Percentiles rank a stretch among this genome's conserved stretches.
These are phyloP conservation scores for Mesochorus sp. DNA, from an alignment of 2,888 invertebrate species.

Conservation along the genomic window DNA sequence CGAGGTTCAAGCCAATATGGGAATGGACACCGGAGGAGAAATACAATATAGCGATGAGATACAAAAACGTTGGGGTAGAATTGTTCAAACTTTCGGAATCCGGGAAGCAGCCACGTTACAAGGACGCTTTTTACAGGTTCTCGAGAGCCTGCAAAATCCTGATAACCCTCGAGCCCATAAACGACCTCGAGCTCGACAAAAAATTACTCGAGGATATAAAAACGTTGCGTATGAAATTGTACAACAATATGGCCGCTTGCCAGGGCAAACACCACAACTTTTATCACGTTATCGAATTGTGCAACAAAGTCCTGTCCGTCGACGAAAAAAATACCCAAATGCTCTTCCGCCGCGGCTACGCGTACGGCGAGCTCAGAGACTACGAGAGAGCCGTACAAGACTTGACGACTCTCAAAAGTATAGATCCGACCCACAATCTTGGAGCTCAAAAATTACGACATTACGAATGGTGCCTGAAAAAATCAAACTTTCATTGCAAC, in stretches of 20 bases:
- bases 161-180: constrained; percentile 85
- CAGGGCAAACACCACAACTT: constrained; percentile 88
- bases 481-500: constrained; percentile 85
- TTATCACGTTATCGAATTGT: constrained; percentile 86
- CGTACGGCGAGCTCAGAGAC: constrained; percentile 84
- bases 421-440: constrained; percentile 87
- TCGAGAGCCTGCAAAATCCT: constrained; percentile 89
- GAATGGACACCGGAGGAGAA: constrained; percentile 85
- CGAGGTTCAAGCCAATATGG: constrained; percentile 83
- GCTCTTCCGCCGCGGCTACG: constrained; percentile 83
- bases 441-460: constrained; percentile 85
- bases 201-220: constrained; percentile 83
- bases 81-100: constrained; percentile 83
- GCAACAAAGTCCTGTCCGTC: constrained; percentile 81
- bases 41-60: constrained; percentile 82
- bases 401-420: constrained; percentile 83
- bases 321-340: constrained; percentile 83
- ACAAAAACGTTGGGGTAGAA: constrained; percentile 85
- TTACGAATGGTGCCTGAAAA: constrained; percentile 84
- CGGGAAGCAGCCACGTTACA: constrained; percentile 82
- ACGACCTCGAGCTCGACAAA: constrained; percentile 82
- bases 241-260: constrained; percentile 93
- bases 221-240: constrained; percentile 86
- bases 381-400: constrained; percentile 86
- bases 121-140: constrained; percentile 89